Evolutionary conservation across 1,140 invertebrate species (phyloP).

Genomic region (Physella acuta): DNA sequence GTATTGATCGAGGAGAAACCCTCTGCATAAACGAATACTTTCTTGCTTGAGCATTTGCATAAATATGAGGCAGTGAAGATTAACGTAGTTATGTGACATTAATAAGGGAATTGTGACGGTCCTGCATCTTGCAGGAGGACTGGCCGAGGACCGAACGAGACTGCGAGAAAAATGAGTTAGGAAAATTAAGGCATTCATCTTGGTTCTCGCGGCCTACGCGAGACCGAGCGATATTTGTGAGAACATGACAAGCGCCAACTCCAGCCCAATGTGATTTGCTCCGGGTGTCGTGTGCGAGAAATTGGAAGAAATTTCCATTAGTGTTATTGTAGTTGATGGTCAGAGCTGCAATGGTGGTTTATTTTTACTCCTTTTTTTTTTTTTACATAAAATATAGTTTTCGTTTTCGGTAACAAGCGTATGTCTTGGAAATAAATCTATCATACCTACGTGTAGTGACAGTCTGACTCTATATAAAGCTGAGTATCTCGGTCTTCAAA

Average conservation of each 20-base stretch:
- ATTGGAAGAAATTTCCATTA: slow-evolving; percentile 20
- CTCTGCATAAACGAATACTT: slow-evolving; percentile 35
- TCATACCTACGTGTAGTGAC: too few species aligned
- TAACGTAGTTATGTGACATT: slow-evolving; percentile 33
- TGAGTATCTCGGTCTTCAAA: too few species aligned
- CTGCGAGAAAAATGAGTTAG: slow-evolving; percentile 26
- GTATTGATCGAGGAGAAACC: slow-evolving; percentile 28
- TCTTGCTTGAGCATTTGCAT: slow-evolving; percentile 32
- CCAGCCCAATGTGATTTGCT: slow-evolving; percentile 14
- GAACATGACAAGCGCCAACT: slow-evolving; percentile 18
- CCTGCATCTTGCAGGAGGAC: slow-evolving; percentile 18
- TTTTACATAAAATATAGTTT: too few species aligned
- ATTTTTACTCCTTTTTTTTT: too few species aligned
- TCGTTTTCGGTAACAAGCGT: too few species aligned
- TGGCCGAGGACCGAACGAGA: slow-evolving; percentile 10
- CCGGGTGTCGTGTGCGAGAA: slow-evolving; percentile 14
- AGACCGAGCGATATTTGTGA: not conserved
- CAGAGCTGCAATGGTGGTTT: too few species aligned
- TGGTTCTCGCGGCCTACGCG: slow-evolving; percentile 3
- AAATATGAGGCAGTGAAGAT: slow-evolving; percentile 36
- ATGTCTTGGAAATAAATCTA: too few species aligned
- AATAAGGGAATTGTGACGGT: slow-evolving; percentile 29
- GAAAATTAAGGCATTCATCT: slow-evolving; percentile 29
- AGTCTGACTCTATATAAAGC: too few species aligned
- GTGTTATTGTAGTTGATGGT: slow-evolving; percentile 20